phyloP scores from a whole-genome alignment of 1,140 invertebrate genomes.

The Bombus waltoni region DNA sequence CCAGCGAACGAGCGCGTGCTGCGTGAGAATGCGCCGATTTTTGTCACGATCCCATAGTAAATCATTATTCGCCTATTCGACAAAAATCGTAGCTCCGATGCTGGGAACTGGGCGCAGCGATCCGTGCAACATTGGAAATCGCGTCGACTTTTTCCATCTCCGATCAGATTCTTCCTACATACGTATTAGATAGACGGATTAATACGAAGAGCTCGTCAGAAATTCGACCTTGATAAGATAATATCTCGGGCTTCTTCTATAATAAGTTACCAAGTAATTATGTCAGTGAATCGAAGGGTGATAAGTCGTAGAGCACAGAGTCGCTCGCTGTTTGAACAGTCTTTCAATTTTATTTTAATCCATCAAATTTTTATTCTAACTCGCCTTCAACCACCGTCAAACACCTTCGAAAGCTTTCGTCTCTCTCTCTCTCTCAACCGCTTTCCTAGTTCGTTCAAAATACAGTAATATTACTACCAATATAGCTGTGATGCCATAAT shows the following conservation, averaged over 20 bases:
- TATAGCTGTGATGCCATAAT: neutral
- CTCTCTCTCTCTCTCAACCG: neutral
- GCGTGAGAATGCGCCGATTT: constrained; percentile 48
- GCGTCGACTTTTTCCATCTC: neutral
- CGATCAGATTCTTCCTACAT: neutral
- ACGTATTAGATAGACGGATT: neutral
- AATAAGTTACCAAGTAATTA: neutral
- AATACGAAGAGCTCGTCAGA: too few relatives aligned
- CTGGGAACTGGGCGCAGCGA: neutral
- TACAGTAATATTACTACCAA: neutral
- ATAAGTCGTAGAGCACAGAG: too few relatives aligned
- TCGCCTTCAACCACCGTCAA: too few relatives aligned
- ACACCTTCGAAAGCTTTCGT: too few relatives aligned
- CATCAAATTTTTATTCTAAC: too few relatives aligned
- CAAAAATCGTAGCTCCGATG: neutral
- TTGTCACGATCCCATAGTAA: constrained; percentile 10
- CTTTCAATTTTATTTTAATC: too few relatives aligned
- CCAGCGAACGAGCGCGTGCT: neutral
- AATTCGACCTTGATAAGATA: neutral
- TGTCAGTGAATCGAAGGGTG: too few relatives aligned
- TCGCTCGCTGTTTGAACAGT: too few relatives aligned
- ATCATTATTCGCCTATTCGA: neutral
- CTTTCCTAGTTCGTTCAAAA: neutral
- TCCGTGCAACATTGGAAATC: neutral
- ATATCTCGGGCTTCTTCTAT: neutral